A percentile compares a stretch with the other conserved stretches of the same genome.
These are phyloP conservation scores for Elysia chlorotica DNA, from an alignment of 1,140 invertebrate species.

Conservation along the genomic window DNA sequence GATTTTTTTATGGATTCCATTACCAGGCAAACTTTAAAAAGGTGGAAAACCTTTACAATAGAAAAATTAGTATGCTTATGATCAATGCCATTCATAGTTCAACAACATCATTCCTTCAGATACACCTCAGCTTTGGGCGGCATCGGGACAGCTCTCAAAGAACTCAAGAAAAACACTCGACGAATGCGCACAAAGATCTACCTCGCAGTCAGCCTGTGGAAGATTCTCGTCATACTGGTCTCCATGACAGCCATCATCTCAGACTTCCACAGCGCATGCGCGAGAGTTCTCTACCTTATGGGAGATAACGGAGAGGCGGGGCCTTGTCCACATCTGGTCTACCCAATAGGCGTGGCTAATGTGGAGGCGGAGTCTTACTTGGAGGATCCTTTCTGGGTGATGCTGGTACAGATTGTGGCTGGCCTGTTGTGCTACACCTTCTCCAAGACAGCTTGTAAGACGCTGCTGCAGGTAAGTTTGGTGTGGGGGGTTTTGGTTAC, in stretches of 20 bases:
- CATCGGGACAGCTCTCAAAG: slow-evolving; percentile 37
- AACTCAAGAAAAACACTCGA: slow-evolving; percentile 45
- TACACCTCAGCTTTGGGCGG: slow-evolving; percentile 39
- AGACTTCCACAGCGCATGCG: slow-evolving; percentile 33
- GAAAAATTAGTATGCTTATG: too few relatives aligned
- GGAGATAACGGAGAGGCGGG: slow-evolving; percentile 29
- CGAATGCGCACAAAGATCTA: slow-evolving; percentile 52
- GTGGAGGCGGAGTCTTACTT: slow-evolving; percentile 32
- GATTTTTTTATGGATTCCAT: too few relatives aligned
- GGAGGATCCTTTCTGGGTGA: slow-evolving; percentile 42
- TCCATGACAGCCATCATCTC: slow-evolving; percentile 44
- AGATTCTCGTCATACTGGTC: slow-evolving; percentile 47
- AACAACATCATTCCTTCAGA: too few relatives aligned
- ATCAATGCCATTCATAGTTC: too few relatives aligned
- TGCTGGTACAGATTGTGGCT: slow-evolving; percentile 45
- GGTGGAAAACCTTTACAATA: too few relatives aligned
- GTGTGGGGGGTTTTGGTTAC: not conserved
- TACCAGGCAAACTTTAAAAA: too few relatives aligned
- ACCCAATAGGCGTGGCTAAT: slow-evolving; percentile 33
- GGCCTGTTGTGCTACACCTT: slow-evolving; percentile 55
- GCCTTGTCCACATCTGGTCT: slow-evolving; percentile 41
- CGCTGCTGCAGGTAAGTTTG: slow-evolving; percentile 45
- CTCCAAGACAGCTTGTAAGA: slow-evolving; percentile 54
- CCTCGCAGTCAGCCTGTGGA: slow-evolving; percentile 51
- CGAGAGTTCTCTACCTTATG: slow-evolving; percentile 40